phyloP scores from a whole-genome alignment of 2,888 invertebrate genomes.

The Bellardia pandia region DNA sequence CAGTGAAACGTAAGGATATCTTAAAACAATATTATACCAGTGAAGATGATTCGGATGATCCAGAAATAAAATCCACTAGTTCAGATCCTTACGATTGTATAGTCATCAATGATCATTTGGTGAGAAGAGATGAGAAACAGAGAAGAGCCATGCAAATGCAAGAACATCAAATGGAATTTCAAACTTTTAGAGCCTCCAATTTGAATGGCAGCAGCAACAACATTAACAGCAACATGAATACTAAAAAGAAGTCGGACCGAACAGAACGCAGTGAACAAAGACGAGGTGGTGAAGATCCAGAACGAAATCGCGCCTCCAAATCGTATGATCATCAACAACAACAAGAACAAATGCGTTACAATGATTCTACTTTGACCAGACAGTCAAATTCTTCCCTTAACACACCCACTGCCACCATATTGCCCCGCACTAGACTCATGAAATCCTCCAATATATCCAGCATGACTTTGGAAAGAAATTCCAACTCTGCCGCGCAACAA shows the following conservation, averaged over 20 bases:
- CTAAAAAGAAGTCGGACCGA: constrained; percentile 63
- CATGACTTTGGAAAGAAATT: constrained; percentile 77
- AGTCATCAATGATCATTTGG: constrained; percentile 91
- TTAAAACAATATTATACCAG: constrained; percentile 88
- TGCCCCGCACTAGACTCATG: constrained; percentile 82
- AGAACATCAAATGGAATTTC: constrained; percentile 85
- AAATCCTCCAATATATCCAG: constrained; percentile 78
- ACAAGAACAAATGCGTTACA: constrained; percentile 78
- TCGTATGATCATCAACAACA: constrained; percentile 78
- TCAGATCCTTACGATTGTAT: constrained; percentile 92
- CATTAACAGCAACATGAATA: constrained; percentile 74
- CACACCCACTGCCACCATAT: constrained; percentile 81
- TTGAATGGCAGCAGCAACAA: constrained; percentile 81
- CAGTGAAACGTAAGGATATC: constrained; percentile 90
- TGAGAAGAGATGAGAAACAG: constrained; percentile 84
- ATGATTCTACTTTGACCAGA: constrained; percentile 65
- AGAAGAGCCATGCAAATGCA: constrained; percentile 83
- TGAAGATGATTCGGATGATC: constrained; percentile 87
- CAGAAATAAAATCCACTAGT: constrained; percentile 86
- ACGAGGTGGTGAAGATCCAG: background rate
- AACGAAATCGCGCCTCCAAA: constrained; percentile 60
- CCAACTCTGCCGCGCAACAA: constrained; percentile 77
- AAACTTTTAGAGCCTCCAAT: constrained; percentile 82
- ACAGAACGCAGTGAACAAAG: constrained; percentile 35
- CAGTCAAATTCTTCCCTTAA: constrained; percentile 82